Percentiles rank a stretch among this genome's conserved stretches.
These are phyloP conservation scores for Rhinopithecus roxellana DNA, from an alignment of 2,113 vertebrate species.

Conservation along the genomic window DNA sequence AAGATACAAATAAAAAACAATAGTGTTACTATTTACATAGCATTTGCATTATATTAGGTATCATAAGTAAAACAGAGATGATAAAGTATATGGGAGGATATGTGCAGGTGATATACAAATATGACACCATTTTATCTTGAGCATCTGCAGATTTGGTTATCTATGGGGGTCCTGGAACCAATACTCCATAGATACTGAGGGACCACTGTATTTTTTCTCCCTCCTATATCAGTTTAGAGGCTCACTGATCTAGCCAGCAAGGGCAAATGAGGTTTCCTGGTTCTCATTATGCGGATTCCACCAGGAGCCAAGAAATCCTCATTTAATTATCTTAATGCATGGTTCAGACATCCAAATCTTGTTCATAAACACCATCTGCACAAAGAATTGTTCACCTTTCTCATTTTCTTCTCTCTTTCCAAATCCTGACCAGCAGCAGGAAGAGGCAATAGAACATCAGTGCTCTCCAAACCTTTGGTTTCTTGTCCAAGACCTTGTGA, in stretches of 20 bases:
- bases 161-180: not conserved
- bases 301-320: not conserved
- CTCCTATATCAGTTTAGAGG: not conserved
- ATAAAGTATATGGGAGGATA: not conserved
- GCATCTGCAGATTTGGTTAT: not conserved
- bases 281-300: not conserved
- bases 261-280: not conserved
- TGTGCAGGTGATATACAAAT: not conserved
- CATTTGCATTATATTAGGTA: not conserved
- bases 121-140: not conserved
- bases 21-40: not conserved
- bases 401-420: not conserved
- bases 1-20: not conserved
- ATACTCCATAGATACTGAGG: not conserved
- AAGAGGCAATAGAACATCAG: not conserved
- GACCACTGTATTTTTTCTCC: not conserved
- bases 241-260: not conserved
- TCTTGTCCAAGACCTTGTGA: conserved; percentile 27
- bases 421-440: not conserved
- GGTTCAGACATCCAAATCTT: not conserved
- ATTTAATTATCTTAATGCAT: conserved; percentile 43
- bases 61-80: not conserved
- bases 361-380: conserved; percentile 47
- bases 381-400: not conserved
- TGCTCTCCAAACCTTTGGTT: not conserved